These are phyloP conservation scores for Siderastrea radians DNA, from an alignment of 92 coral and sea anemone genomes.

Conservation along the genomic window DNA sequence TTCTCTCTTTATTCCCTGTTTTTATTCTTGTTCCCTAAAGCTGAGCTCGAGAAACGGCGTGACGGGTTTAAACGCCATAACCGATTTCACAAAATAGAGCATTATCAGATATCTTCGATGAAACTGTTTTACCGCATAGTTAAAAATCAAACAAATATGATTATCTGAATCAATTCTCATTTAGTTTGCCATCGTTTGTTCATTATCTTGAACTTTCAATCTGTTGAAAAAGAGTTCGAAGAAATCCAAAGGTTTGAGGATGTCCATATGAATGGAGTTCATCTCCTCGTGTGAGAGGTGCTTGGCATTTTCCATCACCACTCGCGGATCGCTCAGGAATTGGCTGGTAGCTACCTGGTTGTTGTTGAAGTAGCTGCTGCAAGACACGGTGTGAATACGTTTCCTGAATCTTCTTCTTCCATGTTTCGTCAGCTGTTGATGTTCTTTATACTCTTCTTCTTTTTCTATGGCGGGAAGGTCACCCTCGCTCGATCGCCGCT, in stretches of 20 bases:
- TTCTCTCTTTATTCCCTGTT: too few relatives aligned
- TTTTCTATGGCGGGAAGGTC: too few relatives aligned
- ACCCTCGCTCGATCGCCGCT: too few relatives aligned
- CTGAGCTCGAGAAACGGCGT: too few relatives aligned
- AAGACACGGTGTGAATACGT: background rate
- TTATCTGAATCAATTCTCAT: too few relatives aligned
- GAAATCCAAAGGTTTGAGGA: background rate
- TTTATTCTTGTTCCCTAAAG: too few relatives aligned
- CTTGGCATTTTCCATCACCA: background rate
- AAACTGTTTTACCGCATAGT: too few relatives aligned
- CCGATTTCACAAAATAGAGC: too few relatives aligned
- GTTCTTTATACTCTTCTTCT: background rate
- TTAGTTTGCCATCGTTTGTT: background rate
- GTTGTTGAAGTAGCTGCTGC: background rate
- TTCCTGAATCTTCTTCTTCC: background rate
- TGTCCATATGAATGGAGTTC: background rate
- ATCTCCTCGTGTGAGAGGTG: background rate
- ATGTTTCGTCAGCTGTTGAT: background rate
- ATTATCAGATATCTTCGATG: too few relatives aligned
- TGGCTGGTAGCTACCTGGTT: background rate
- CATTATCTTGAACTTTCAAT: background rate
- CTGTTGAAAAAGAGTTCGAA: background rate
- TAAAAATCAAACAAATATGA: too few relatives aligned
- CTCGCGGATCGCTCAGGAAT: background rate
- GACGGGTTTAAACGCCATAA: too few relatives aligned